Conservation (phyloP, 2,113 vertebrate species). For the Recurvirostra avosetta region DNA sequence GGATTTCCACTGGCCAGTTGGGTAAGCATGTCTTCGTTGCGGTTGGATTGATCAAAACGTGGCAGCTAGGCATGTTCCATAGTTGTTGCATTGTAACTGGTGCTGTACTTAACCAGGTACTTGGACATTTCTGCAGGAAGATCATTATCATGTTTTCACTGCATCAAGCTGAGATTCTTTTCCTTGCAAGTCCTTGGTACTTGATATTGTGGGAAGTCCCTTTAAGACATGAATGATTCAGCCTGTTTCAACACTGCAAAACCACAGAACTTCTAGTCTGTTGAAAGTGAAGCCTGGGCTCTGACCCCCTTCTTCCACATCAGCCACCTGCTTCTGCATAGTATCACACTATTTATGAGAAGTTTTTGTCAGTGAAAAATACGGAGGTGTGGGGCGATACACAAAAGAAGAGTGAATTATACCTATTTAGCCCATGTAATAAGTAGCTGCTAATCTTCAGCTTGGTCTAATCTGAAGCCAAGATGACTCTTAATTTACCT, state of each 20-base stretch:
- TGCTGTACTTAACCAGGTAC: neutral
- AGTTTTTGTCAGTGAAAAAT: neutral
- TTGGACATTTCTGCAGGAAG: neutral
- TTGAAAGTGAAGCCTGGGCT: neutral
- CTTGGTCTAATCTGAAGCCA: neutral
- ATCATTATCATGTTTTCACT: neutral
- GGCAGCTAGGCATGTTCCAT: neutral
- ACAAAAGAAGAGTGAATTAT: neutral
- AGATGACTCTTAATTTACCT: neutral
- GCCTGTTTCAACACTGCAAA: neutral
- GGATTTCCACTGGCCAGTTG: neutral
- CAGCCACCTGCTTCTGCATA: neutral
- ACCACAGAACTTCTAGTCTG: too few species aligned
- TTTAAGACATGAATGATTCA: neutral
- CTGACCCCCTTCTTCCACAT: neutral
- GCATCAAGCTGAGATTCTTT: neutral
- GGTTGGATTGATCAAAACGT: neutral
- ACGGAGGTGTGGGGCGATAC: rapidly evolving
- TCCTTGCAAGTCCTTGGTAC: neutral
- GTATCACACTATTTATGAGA: neutral
- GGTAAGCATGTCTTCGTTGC: neutral
- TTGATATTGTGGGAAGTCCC: neutral
- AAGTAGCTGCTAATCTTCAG: neutral
- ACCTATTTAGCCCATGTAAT: neutral
- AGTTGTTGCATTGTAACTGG: neutral